phyloP scores from a whole-genome alignment of 2,113 vertebrate genomes.

The Atherinomorus stipes region DNA sequence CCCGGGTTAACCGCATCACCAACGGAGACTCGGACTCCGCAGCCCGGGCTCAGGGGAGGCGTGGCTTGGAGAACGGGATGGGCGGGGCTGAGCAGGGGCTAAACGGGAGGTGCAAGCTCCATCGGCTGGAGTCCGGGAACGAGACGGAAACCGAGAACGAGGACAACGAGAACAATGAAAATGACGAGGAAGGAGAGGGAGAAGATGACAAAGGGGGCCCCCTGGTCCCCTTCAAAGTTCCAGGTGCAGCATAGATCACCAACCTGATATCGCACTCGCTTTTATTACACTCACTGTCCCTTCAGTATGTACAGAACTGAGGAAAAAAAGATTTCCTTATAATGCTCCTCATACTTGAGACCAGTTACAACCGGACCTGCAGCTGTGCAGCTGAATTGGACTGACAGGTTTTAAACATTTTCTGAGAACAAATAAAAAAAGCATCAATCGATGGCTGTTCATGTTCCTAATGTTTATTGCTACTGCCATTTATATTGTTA shows the following conservation, averaged over 20 bases:
- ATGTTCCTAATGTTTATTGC: no score
- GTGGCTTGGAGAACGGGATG: conserved; percentile 88
- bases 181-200: conserved; percentile 87
- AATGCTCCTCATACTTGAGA: no score
- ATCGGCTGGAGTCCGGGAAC: conserved; percentile 81
- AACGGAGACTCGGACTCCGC: conserved; percentile 90
- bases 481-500: no score
- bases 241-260: conserved; percentile 75
- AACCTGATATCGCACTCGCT: neutral
- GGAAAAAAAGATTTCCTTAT: no score
- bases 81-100: conserved; percentile 82
- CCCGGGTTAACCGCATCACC: conserved; percentile 79
- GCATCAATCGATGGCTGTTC: no score
- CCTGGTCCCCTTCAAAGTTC: conserved; percentile 88
- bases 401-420: no score
- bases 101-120: conserved; percentile 81
- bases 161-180: conserved; percentile 89
- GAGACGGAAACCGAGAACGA: conserved; percentile 90
- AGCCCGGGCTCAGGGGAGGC: conserved; percentile 86
- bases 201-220: conserved; percentile 81
- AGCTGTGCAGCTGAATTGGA: no score
- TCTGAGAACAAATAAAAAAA: no score
- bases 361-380: no score
- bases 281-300: no score
- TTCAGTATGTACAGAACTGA: no score